Conservation (phyloP, 2,113 vertebrate genomes). For the Chaetodon trifascialis region DNA sequence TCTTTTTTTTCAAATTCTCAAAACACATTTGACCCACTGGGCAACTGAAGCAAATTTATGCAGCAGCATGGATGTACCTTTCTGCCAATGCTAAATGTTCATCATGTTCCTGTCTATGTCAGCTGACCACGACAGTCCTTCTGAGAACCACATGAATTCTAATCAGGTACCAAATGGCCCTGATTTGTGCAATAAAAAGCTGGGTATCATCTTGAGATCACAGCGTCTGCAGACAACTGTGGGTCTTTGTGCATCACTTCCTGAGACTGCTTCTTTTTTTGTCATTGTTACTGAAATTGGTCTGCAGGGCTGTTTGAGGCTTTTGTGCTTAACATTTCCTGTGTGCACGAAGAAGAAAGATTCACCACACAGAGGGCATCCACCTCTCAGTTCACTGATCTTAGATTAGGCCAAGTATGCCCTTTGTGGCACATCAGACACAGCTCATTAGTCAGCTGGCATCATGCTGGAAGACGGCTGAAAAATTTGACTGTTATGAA, state of each 20-base stretch:
- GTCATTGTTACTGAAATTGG: background rate
- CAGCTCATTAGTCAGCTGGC: constrained; percentile 4
- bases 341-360: background rate
- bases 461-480: background rate
- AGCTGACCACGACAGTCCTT: background rate
- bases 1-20: background rate
- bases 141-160: constrained; percentile 19
- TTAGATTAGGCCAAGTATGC: constrained; percentile 4
- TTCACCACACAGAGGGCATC: background rate
- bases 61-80: constrained; percentile 23
- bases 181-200: constrained; percentile 1
- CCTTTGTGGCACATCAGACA: background rate
- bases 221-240: background rate
- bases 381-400: background rate
- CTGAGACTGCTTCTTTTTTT: background rate
- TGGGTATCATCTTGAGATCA: background rate
- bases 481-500: constrained; percentile 17
- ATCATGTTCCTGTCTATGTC: constrained; percentile 27
- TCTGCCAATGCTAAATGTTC: constrained; percentile 16
- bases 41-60: constrained; percentile 18
- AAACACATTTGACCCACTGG: background rate
- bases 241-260: background rate
- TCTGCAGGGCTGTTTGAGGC: background rate
- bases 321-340: background rate
- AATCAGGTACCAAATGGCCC: constrained; percentile 10